A percentile compares a stretch with the other conserved stretches of the same genome.
phyloP scores from a whole-genome alignment of 2,113 vertebrate species.

The rabbit (Oryctolagus cuniculus) region DNA sequence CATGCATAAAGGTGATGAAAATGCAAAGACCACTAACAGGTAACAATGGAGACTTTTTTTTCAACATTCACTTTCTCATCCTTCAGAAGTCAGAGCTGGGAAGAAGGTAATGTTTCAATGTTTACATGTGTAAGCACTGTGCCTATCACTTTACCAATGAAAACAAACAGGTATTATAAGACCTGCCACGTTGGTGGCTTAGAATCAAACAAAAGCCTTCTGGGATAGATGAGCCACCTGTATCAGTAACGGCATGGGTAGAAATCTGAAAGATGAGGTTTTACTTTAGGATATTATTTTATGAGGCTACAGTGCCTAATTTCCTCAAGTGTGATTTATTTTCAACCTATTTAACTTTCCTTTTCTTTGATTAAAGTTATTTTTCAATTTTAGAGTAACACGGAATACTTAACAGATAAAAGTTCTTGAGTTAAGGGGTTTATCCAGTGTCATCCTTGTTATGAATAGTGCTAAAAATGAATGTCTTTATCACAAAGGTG shows the following conservation, averaged over 20 bases:
- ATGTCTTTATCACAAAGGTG: conserved; percentile 3
- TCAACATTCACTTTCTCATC: background rate
- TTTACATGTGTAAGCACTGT: background rate
- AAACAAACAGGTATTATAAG: background rate
- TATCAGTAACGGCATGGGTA: background rate
- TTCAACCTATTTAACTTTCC: background rate
- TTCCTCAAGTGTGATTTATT: conserved; percentile 24
- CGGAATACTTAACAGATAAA: background rate
- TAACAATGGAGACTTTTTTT: background rate
- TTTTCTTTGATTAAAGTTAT: background rate
- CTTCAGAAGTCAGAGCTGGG: conserved; percentile 20
- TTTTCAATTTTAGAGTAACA: too few species aligned
- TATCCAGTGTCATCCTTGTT: background rate
- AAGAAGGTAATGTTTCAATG: background rate
- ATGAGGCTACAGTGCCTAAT: background rate
- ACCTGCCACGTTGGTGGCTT: background rate
- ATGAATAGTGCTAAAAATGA: conserved; percentile 23
- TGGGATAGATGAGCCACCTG: background rate
- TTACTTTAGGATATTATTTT: conserved; percentile 8
- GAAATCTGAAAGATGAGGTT: background rate
- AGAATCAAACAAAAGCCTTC: conserved; percentile 36
- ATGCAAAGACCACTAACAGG: conserved; percentile 52
- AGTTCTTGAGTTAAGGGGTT: background rate
- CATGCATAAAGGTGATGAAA: conserved; percentile 46
- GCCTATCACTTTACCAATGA: conserved; percentile 4